Conservation (phyloP, 2,113 vertebrate genomes). For the Collichthys lucidus region DNA sequence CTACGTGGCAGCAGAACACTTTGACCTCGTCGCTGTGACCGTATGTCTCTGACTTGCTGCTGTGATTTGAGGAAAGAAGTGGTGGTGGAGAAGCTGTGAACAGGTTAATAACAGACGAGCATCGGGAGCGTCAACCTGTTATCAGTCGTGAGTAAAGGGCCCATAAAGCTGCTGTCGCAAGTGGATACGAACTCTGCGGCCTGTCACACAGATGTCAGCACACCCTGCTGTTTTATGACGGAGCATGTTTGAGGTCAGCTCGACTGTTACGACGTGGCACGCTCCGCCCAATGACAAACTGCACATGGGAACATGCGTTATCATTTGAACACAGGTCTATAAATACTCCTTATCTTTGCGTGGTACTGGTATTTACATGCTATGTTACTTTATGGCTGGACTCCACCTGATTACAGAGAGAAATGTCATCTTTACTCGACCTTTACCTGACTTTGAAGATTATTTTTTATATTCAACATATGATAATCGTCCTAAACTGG, state of each 20-base stretch:
- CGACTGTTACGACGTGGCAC: neutral
- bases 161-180: constrained; percentile 42
- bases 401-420: too few relatives aligned
- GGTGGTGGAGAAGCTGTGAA: too few relatives aligned
- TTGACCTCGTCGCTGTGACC: constrained; percentile 27
- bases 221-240: constrained; percentile 6
- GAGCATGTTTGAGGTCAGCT: constrained; percentile 14
- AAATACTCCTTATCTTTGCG: too few relatives aligned
- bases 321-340: neutral
- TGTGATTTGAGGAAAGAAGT: neutral
- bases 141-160: constrained; percentile 32
- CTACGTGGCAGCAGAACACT: constrained; percentile 19
- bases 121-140: constrained; percentile 29
- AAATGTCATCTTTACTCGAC: too few relatives aligned
- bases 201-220: neutral
- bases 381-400: too few relatives aligned
- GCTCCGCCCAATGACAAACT: neutral
- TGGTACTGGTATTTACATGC: too few relatives aligned
- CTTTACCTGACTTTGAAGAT: too few relatives aligned
- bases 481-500: too few relatives aligned
- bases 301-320: neutral
- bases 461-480: too few relatives aligned
- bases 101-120: constrained; percentile 30
- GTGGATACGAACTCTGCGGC: neutral
- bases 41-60: neutral